phyloP scores from a whole-genome alignment of 2,888 invertebrate genomes.

The Stratiomys singularior region DNA sequence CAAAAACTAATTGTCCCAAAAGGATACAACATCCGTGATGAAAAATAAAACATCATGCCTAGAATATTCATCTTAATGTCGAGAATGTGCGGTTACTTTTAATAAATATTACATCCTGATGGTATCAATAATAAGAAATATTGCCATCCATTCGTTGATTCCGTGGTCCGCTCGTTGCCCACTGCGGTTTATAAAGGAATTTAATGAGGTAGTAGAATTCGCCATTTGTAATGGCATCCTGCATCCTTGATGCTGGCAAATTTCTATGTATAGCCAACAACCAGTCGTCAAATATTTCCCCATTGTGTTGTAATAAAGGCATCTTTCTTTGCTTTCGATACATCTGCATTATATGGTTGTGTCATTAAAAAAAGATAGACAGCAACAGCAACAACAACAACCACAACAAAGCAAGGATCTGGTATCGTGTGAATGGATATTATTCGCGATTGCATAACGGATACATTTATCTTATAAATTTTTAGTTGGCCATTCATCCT shows the following conservation, averaged over 20 bases:
- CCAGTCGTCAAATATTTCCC: background rate
- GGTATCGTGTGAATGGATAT: conserved; percentile 24
- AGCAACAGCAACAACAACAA: conserved; percentile 3
- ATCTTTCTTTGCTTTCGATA: conserved; percentile 7
- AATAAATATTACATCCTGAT: conserved; percentile 11
- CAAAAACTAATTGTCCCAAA: too few relatives aligned
- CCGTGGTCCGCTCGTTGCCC: background rate
- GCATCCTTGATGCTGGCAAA: background rate
- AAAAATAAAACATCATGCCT: too few relatives aligned
- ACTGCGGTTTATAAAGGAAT: conserved; percentile 30
- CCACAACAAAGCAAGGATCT: too few relatives aligned
- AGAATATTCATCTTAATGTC: background rate
- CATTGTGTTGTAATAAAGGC: background rate
- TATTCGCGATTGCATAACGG: conserved; percentile 44
- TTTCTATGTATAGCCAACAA: background rate
- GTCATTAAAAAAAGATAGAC: conserved; percentile 29
- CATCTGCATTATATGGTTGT: conserved; percentile 37
- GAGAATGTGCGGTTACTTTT: conserved; percentile 19
- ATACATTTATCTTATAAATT: conserved; percentile 45
- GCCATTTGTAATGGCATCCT: background rate
- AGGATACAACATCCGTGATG: too few relatives aligned
- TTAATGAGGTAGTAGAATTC: conserved; percentile 17
- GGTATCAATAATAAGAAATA: background rate
- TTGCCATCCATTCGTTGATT: background rate
- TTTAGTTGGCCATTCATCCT: conserved; percentile 45